Conservation (phyloP, 2,113 vertebrate species). For the Mustela lutreola region DNA sequence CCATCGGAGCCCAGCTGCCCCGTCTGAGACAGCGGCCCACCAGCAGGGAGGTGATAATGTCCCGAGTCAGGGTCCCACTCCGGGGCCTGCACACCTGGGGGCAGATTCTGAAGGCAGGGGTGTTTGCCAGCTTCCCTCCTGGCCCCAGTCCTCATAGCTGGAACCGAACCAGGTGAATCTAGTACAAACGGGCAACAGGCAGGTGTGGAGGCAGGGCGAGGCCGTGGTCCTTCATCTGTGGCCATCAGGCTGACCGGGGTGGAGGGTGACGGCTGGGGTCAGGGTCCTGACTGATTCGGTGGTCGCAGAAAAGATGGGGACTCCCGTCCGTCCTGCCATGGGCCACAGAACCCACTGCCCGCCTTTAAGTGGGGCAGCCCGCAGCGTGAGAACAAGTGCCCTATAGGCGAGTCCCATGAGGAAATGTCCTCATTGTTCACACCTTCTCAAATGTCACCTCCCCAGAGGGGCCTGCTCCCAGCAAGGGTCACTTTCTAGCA, state of each 20-base stretch:
- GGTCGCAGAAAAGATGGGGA: not conserved
- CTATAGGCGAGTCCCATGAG: not conserved
- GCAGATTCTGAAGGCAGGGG: not conserved
- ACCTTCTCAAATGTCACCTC: not conserved
- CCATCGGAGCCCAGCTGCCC: not conserved
- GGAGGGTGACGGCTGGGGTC: not conserved
- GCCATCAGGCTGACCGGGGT: not conserved
- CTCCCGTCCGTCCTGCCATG: not conserved
- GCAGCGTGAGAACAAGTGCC: too few species aligned
- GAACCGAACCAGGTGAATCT: not conserved
- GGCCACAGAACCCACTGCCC: not conserved
- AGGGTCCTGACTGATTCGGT: not conserved
- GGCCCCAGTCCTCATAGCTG: too few species aligned
- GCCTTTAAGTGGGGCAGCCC: not conserved
- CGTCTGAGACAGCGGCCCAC: not conserved
- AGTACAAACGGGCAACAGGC: fast-evolving
- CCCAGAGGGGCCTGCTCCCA: not conserved
- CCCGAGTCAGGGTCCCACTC: not conserved
- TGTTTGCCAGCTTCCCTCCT: fast-evolving
- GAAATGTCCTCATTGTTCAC: not conserved
- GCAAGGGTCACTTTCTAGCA: not conserved
- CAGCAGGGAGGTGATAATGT: too few species aligned
- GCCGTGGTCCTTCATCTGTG: fast-evolving
- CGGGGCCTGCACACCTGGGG: not conserved
- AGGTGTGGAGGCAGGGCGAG: fast-evolving